Percentiles rank a stretch among this genome's conserved stretches.
Conservation (phyloP, 2,888 invertebrate species). For the Melipona bicolor region DNA sequence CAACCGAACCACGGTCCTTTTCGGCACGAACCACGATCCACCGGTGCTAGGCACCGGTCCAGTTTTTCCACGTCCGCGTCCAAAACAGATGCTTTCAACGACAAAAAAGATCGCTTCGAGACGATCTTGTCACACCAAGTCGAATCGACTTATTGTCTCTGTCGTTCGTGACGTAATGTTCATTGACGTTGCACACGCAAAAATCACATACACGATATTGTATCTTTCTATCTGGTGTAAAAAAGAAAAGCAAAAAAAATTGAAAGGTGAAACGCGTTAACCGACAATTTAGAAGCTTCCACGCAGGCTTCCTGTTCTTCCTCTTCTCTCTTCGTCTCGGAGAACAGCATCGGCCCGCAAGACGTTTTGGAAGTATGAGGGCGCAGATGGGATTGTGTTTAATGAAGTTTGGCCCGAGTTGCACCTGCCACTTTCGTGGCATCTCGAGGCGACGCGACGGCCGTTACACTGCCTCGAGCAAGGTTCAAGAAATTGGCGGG, state of each 20-base stretch:
- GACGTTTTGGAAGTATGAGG: constrained; percentile 79
- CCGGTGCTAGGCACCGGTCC: too few relatives aligned
- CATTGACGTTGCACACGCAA: background rate
- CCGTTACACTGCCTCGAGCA: constrained; percentile 71
- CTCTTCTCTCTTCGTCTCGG: constrained; percentile 45
- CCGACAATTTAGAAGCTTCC: constrained; percentile 57
- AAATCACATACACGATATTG: background rate
- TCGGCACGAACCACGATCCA: constrained; percentile 1
- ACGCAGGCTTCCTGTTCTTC: constrained; percentile 51
- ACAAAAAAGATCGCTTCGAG: background rate
- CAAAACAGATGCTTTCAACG: background rate
- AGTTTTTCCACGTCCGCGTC: background rate
- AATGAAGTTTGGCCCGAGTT: constrained; percentile 81
- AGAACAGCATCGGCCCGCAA: constrained; percentile 58
- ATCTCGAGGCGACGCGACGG: constrained; percentile 69
- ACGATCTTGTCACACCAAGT: background rate
- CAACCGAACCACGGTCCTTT: constrained; percentile 36
- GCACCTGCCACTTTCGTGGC: constrained; percentile 82
- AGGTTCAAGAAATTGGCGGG: constrained; percentile 72
- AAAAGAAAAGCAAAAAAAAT: background rate
- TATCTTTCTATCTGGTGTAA: background rate
- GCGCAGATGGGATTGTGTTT: constrained; percentile 82
- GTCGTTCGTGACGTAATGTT: background rate
- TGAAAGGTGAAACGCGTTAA: constrained; percentile 38
- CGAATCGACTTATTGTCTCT: background rate